Evolutionary conservation across 1,140 invertebrate species (phyloP).

Genomic region (Vollenhovia emeryi): DNA sequence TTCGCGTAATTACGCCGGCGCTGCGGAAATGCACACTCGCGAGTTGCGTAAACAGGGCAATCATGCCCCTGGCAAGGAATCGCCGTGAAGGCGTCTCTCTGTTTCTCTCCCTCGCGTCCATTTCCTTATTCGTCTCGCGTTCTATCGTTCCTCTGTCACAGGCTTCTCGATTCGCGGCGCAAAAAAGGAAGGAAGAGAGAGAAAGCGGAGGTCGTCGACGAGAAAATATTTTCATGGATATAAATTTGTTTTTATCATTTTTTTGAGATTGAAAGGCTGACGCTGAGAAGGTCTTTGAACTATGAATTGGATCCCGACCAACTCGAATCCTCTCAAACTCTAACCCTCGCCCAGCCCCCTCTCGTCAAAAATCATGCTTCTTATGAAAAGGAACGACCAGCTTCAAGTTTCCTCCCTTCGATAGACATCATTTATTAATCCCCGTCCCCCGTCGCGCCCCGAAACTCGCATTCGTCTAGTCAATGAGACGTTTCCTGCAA

Average conservation of each 20-base stretch:
- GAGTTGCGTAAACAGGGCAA: slow-evolving; percentile 53
- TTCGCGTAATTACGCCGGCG: slow-evolving; percentile 56
- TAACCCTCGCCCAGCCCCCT: neutral
- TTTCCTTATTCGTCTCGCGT: neutral
- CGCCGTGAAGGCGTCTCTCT: slow-evolving; percentile 35
- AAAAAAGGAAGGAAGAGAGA: neutral
- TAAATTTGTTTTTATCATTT: slow-evolving; percentile 72
- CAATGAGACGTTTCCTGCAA: neutral
- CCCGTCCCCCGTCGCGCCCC: neutral
- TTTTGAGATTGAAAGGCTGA: slow-evolving; percentile 57
- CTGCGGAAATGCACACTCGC: slow-evolving; percentile 47
- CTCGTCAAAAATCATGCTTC: slow-evolving; percentile 65
- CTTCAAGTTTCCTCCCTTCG: slow-evolving; percentile 25
- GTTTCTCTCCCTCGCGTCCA: too few species aligned
- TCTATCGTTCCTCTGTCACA: neutral
- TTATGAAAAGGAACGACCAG: slow-evolving; percentile 64
- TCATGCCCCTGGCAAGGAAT: slow-evolving; percentile 23
- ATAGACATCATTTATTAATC: slow-evolving; percentile 76
- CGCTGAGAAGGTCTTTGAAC: slow-evolving; percentile 47
- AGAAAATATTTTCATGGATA: slow-evolving; percentile 66
- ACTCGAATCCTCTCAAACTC: slow-evolving; percentile 67
- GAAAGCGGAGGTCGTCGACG: neutral
- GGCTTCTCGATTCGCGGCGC: slow-evolving; percentile 2
- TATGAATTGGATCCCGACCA: slow-evolving; percentile 70
- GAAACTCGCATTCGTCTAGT: slow-evolving; percentile 40